Evolutionary conservation across 2,888 invertebrate genomes (phyloP).

Genomic region (Tenthredo mesomela): DNA sequence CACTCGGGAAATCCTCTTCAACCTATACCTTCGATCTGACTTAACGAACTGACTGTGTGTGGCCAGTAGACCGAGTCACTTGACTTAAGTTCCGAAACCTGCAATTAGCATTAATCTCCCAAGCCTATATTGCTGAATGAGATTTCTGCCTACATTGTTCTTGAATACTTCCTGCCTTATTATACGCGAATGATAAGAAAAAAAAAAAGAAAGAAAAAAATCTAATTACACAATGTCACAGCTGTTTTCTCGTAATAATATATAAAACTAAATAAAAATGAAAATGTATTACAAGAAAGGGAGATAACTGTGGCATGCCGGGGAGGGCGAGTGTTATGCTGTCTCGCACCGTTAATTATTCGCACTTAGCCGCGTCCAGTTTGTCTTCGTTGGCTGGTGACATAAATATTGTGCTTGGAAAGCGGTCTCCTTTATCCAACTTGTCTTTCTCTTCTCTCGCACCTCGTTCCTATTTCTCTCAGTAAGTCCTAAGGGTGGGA

Average conservation of each 20-base stretch:
- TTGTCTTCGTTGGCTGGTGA: slow-evolving; percentile 36
- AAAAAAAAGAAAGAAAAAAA: not conserved
- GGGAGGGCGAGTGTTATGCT: slow-evolving; percentile 3
- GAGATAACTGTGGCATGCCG: not conserved
- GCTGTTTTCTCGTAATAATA: not conserved
- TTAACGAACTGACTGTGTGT: slow-evolving; percentile 26
- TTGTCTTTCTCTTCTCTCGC: not conserved
- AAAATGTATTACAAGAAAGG: slow-evolving; percentile 5
- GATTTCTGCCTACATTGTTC: not conserved
- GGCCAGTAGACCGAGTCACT: not conserved
- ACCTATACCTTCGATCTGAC: slow-evolving; percentile 12
- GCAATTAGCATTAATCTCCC: slow-evolving; percentile 2
- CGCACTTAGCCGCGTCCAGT: slow-evolving; percentile 42
- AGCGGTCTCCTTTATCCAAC: slow-evolving; percentile 3
- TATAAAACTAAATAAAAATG: not conserved
- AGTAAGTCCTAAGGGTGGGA: not conserved
- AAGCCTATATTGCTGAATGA: not conserved
- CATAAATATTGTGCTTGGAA: slow-evolving; percentile 32
- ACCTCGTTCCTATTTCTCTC: not conserved
- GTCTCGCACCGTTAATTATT: slow-evolving; percentile 45
- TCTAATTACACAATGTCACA: not conserved
- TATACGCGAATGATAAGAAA: not conserved
- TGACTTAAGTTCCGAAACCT: not conserved
- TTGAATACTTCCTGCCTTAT: not conserved
- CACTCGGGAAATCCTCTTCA: slow-evolving; percentile 16